Conservation (phyloP, 2,797 vertebrate species). For the Cercopithecus hamlyni region DNA sequence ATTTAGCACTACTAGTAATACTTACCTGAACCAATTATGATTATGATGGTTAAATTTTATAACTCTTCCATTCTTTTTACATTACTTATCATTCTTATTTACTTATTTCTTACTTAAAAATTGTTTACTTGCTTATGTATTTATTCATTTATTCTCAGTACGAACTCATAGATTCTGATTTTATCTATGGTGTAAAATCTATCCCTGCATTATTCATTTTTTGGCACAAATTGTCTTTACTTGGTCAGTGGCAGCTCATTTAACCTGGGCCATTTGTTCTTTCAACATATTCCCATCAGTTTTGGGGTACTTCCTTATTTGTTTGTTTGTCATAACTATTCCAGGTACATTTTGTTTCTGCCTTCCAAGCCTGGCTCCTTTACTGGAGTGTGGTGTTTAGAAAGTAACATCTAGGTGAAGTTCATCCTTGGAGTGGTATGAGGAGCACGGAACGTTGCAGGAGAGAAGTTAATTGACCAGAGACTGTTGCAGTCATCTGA, state of each 20-base stretch:
- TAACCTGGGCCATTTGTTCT: not conserved
- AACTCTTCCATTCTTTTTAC: not conserved
- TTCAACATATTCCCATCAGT: not conserved
- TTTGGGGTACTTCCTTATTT: not conserved
- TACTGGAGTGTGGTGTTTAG: not conserved
- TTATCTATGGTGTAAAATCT: not conserved
- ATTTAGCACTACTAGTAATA: not conserved
- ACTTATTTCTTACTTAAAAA: not conserved
- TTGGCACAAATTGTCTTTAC: not conserved
- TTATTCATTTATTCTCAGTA: not conserved
- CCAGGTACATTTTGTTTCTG: not conserved
- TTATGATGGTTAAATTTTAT: not conserved
- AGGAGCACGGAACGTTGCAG: not conserved
- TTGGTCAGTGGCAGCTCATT: not conserved
- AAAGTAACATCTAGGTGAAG: not conserved
- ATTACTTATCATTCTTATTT: not conserved
- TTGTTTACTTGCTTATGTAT: not conserved
- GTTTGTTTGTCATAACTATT: not conserved
- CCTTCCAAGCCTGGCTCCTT: not conserved
- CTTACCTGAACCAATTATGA: not conserved
- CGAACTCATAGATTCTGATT: not conserved
- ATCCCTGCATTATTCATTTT: not conserved
- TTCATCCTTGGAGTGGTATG: not conserved
- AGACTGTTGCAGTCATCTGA: not conserved
- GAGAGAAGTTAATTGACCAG: not conserved